phyloP scores from a whole-genome alignment of 30 jellyfish, hydroid and myxozoan species.

The Aurelia sp. region DNA sequence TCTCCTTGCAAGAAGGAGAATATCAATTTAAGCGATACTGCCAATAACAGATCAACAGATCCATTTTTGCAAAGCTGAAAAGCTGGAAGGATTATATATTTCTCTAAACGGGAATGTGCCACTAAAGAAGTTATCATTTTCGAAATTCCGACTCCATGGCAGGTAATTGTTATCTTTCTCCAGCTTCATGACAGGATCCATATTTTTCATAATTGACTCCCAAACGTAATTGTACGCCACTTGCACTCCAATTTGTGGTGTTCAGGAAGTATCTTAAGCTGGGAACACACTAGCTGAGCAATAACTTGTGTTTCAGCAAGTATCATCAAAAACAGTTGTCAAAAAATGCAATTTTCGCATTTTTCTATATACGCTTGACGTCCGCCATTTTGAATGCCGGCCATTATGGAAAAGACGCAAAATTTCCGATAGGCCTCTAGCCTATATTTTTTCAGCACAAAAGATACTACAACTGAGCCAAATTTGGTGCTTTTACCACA shows the following conservation, averaged over 20 bases:
- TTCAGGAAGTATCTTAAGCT: neutral
- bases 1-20: conserved; percentile 16
- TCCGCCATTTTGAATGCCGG: too few relatives aligned
- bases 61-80: neutral
- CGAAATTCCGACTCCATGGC: too few relatives aligned
- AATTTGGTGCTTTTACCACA: too few relatives aligned
- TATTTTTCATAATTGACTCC: neutral
- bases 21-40: neutral
- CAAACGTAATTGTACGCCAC: conserved; percentile 4
- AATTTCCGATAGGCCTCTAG: too few relatives aligned
- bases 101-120: too few relatives aligned
- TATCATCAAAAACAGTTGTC: conserved; percentile 1
- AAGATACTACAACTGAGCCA: too few relatives aligned
- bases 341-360: too few relatives aligned
- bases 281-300: neutral
- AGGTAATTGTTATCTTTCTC: too few relatives aligned
- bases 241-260: neutral
- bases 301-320: neutral
- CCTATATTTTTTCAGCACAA: too few relatives aligned
- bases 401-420: too few relatives aligned
- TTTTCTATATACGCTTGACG: too few relatives aligned
- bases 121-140: too few relatives aligned
- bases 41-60: neutral
- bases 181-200: conserved; percentile 15
- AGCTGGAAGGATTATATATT: neutral